Conservation (phyloP, 2,797 vertebrate species). For the Euphonia xanthogaster region DNA sequence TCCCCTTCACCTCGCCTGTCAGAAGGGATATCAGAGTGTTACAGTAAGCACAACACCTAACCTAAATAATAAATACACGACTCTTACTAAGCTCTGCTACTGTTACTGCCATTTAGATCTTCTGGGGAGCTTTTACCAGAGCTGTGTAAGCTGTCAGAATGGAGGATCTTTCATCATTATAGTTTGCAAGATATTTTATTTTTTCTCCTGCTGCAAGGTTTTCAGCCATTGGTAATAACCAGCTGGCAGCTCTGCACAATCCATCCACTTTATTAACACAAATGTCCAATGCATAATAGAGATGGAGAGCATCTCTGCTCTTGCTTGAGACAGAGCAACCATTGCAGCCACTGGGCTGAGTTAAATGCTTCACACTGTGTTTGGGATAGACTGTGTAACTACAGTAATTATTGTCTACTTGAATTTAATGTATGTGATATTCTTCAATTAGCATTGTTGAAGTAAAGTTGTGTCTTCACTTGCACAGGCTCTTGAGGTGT, state of each 20-base stretch:
- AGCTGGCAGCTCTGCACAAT: not conserved
- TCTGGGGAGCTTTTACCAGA: not conserved
- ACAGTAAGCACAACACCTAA: conserved; percentile 79
- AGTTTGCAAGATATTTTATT: not conserved
- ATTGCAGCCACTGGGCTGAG: not conserved
- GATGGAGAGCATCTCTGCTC: not conserved
- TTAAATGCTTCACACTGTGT: not conserved
- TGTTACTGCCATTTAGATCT: not conserved
- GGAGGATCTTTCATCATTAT: not conserved
- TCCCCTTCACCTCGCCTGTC: conserved; percentile 92
- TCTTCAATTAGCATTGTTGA: not conserved
- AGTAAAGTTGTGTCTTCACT: not conserved
- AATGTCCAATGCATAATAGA: not conserved
- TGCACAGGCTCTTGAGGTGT: not conserved
- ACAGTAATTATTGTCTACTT: not conserved
- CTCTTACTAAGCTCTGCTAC: not conserved
- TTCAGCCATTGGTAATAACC: not conserved
- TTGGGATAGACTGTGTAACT: not conserved
- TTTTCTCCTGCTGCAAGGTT: not conserved
- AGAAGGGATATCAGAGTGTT: conserved; percentile 91
- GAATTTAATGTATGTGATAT: not conserved
- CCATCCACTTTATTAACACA: not conserved
- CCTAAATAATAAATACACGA: not conserved
- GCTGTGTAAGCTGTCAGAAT: not conserved
- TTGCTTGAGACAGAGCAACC: not conserved